phyloP scores from a whole-genome alignment of 1,140 invertebrate species.

The Plectrocnemia conspersa region DNA sequence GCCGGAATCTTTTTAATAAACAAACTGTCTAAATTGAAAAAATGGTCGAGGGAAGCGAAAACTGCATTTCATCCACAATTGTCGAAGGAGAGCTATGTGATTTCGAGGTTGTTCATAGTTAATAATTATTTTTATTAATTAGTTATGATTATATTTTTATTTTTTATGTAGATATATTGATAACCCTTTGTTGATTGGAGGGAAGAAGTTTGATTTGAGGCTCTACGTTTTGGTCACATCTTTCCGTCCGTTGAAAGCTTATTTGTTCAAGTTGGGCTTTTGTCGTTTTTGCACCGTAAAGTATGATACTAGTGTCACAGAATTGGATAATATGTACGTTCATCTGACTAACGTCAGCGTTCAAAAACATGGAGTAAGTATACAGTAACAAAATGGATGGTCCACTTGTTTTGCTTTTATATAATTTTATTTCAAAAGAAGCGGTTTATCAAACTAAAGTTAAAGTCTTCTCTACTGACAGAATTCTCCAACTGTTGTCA shows the following conservation, averaged over 20 bases:
- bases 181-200: constrained; percentile 78
- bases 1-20: constrained; percentile 86
- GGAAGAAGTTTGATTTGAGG: constrained; percentile 83
- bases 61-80: constrained; percentile 77
- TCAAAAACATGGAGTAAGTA: constrained; percentile 71
- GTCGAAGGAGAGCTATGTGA: constrained; percentile 84
- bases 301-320: constrained; percentile 71
- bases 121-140: not conserved
- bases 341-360: constrained; percentile 87
- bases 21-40: constrained; percentile 81
- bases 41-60: constrained; percentile 80
- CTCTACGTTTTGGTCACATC: constrained; percentile 81
- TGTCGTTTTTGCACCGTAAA: constrained; percentile 79
- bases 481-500: too few species aligned
- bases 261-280: constrained; percentile 77
- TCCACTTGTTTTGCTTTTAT: too few species aligned
- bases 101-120: constrained; percentile 58
- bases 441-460: too few species aligned
- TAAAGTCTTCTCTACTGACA: too few species aligned
- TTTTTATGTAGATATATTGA: constrained; percentile 65
- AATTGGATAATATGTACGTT: constrained; percentile 79
- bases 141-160: not conserved
- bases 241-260: constrained; percentile 74
- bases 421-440: too few species aligned
- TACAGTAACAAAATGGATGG: too few species aligned